Evolutionary conservation across 2,113 vertebrate genomes (phyloP).

Genomic region (Myanophis thanlyinensis): DNA sequence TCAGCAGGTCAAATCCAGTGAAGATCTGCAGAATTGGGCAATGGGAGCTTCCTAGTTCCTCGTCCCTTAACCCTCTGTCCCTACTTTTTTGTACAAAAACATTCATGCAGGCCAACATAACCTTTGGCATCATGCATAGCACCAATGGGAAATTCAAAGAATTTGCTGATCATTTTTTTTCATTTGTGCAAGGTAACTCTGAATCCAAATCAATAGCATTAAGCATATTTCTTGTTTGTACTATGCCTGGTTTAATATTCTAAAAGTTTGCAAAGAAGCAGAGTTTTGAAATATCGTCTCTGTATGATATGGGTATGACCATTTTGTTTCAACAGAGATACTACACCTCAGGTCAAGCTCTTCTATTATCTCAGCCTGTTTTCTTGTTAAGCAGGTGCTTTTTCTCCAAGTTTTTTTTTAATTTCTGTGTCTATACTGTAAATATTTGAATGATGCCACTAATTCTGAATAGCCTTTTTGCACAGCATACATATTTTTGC

Average conservation of each 20-base stretch:
- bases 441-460: neutral
- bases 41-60: neutral
- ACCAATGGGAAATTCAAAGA: neutral
- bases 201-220: neutral
- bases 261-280: neutral
- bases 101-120: neutral
- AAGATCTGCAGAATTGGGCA: neutral
- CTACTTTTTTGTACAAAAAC: neutral
- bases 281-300: neutral
- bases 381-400: neutral
- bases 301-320: neutral
- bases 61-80: neutral
- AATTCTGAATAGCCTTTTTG: slow-evolving; percentile 2
- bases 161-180: neutral
- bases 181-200: neutral
- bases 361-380: neutral
- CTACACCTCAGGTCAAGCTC: neutral
- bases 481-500: neutral
- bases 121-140: neutral
- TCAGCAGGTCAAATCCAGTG: neutral
- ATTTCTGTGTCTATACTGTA: neutral
- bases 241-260: neutral
- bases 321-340: neutral
- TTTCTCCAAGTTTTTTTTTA: slow-evolving; percentile 1
- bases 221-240: neutral